Base-by-base conservation (phyloP, 2,113 vertebrate species). In the Uria lomvia region DNA sequence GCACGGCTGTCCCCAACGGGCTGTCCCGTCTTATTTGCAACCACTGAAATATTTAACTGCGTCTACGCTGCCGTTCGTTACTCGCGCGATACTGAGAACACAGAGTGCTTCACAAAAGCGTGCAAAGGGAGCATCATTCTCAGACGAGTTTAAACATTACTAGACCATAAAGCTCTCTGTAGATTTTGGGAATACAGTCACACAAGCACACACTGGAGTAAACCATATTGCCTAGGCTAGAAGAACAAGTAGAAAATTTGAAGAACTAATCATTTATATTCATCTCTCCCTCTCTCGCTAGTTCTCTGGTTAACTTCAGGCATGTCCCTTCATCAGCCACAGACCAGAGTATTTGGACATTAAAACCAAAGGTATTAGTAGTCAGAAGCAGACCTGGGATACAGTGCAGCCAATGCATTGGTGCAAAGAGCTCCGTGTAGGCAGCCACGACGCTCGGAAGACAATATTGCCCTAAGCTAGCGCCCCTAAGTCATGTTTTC, bases 391-490 rank as follows among this genome's bases (percentile, higher is more conserved):
- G 40, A 38, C 17, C 29, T 70, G 53, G 45, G 42, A 70, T 32
- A 56, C 3, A 65, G n/a, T 0, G 0, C 2, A 2, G 62, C 34
- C 73, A 71, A 42, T 0, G 5, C 13, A 22, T 18, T 8, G 4
- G 27, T 11, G 13, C 24, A 53, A 81, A 87, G 47, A 77, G 19
- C 26, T 56, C 38, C 66, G 20, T 43, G 29, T 17, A 65, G 43
- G 45, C 34, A 72, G 27, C 22, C 68, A 50, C 1, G 1, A 30
- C 21, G 29, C 30, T 47, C 49, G 13, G 45, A 63, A 81, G 65
- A 32, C 4, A 26, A 8, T 1, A 2, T 3, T 67, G 40, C 56
- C 19, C 26, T 52, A 36, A 71, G 22, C 4, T 21, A 43, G 21
- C 3, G 34, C 15, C 45, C 30, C 17, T 20, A 43, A 53, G 13